Evolutionary conservation across 2,888 invertebrate genomes (phyloP), one percentile per base, ranked within the genome.

Genomic region (Drosophila pegasa): DNA sequence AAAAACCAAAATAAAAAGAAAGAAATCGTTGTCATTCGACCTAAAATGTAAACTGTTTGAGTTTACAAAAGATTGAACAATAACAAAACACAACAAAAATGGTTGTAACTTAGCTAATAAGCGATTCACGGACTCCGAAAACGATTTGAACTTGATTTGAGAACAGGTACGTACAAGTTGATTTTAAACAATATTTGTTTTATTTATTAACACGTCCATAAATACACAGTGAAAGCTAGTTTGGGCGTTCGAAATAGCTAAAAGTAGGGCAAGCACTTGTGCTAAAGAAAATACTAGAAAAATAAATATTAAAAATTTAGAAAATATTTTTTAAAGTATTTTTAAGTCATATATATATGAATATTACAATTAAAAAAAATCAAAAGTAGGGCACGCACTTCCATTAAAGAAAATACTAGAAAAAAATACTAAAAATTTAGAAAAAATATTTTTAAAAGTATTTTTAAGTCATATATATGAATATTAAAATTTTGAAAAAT

Each of bases 41-140:
- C 58, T 52, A 63, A 54, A 65, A 78, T 80, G 80, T 78, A 73
- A 72, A 80, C 69, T 60, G 59, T 60, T 22, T 35, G 40, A 57
- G 14, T 59, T 43, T 4, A 45, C 31, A 18, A 45, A n/a, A n/a
- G n/a, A 27, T 31, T 37, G 41, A 48, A 60, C 9, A 52, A 60
- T 29, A 58, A 33, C 18, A 48, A 35, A 29, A 18, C 14, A 33
- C 2, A 22, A 35, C 18, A 10, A 58, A 64, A 58, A 71, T 71
- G 71, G 18, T 71, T 48, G 38, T 65, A 60, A 72, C 27, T 61
- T 68, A 68, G 55, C 54, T 31, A 31, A 47, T 35, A 22, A 61
- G 40, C 18, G 56, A 41, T 33, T 41, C 2, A 38, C 40, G 40
- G 29, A 56, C 20, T 47, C 38, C 29, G 31, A n/a, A 57, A 54